Conservation (phyloP, 2,888 invertebrate species). For the Oxytorus armatus region DNA sequence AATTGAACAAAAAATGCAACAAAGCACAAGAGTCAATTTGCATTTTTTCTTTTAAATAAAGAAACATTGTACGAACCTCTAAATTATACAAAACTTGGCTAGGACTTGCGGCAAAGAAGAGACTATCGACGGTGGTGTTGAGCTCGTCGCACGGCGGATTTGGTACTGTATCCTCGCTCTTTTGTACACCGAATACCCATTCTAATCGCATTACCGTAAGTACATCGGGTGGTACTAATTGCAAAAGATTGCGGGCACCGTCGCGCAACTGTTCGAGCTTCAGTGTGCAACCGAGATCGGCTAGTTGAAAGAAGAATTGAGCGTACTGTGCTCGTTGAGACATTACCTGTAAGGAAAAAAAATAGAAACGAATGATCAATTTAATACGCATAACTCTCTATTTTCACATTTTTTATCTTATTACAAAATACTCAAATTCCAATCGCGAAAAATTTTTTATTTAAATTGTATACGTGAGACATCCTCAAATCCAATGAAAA, state of each 20-base stretch:
- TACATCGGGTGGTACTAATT: constrained; percentile 92
- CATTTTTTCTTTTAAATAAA: background rate
- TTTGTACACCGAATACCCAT: constrained; percentile 85
- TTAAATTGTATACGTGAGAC: too few relatives aligned
- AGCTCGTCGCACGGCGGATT: constrained; percentile 75
- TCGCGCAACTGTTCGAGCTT: constrained; percentile 93
- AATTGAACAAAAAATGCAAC: too few relatives aligned
- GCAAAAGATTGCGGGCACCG: constrained; percentile 91
- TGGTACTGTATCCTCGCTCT: constrained; percentile 75
- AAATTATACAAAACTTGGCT: constrained; percentile 91
- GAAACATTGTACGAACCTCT: constrained; percentile 85
- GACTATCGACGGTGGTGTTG: constrained; percentile 86
- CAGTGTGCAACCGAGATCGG: constrained; percentile 94
- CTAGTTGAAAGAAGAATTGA: constrained; percentile 93
- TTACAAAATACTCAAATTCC: background rate
- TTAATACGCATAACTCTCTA: background rate
- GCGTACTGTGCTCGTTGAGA: constrained; percentile 92
- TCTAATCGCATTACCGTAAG: constrained; percentile 87
- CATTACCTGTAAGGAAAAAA: constrained; percentile 87
- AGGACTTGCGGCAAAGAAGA: constrained; percentile 90
- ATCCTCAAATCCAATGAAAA: background rate
- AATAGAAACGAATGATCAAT: constrained; percentile 6
- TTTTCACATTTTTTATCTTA: background rate
- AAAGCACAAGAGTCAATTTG: background rate
- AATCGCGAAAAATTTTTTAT: background rate